Evolutionary conservation across 2,888 invertebrate genomes (phyloP).

Genomic region (Opisthograptis luteolata): DNA sequence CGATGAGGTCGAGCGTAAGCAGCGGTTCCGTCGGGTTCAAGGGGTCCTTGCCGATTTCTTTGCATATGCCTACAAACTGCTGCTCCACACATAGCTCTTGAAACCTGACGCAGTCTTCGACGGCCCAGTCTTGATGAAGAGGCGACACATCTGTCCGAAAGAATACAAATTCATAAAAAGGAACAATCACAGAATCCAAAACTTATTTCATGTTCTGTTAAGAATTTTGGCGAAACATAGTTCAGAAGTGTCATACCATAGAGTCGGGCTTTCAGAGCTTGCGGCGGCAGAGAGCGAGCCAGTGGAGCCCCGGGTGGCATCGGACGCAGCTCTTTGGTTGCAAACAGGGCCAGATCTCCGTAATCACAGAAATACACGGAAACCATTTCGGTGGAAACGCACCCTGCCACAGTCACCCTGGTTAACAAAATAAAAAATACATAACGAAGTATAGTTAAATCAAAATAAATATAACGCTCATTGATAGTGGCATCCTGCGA

Average conservation of each 20-base stretch:
- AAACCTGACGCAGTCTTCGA: conserved; percentile 89
- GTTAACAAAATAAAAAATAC: conserved; percentile 2
- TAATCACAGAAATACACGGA: conserved; percentile 86
- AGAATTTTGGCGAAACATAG: not conserved
- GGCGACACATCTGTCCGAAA: conserved; percentile 77
- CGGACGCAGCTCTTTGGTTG: conserved; percentile 59
- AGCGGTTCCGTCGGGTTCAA: conserved; percentile 85
- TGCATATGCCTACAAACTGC: conserved; percentile 88
- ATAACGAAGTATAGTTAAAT: no score
- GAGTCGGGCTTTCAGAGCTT: conserved; percentile 77
- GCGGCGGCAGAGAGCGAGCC: conserved; percentile 71
- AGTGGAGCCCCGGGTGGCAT: conserved; percentile 64
- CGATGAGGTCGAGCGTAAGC: conserved; percentile 88
- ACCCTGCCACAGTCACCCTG: conserved; percentile 79
- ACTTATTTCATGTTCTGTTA: no score
- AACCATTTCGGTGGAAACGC: conserved; percentile 76
- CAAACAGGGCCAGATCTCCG: conserved; percentile 82
- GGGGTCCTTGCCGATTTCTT: conserved; percentile 85
- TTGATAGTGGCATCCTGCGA: no score
- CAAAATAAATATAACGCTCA: no score
- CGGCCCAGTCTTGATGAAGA: conserved; percentile 87
- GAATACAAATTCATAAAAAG: not conserved
- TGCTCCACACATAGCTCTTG: conserved; percentile 88
- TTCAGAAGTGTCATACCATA: conserved; percentile 59
- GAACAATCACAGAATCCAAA: no score